Evolutionary conservation across 2,888 invertebrate species (phyloP), one percentile per base, ranked within the genome.

Genomic region (Boloria selene): DNA sequence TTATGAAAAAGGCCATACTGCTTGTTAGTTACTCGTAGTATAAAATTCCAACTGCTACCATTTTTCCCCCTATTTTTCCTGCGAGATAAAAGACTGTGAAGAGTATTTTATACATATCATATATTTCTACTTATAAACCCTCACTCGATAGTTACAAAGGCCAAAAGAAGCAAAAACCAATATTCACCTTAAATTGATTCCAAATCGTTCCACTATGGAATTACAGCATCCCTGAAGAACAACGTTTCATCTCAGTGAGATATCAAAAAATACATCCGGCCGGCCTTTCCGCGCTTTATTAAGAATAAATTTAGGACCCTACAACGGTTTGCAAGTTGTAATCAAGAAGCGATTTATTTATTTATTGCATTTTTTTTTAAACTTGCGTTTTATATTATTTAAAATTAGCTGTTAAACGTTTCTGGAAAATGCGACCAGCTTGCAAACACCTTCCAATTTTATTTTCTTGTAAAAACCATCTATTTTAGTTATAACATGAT

Each of bases 281-380:
- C 87, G 75, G 74, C 75, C 75, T 86, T 84, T 83, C 84, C 74
- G 79, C 86, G 88, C 90, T 91, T 91, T 91, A 91, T 91, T 91
- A 91, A 90, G 91, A 90, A 91, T 91, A 91, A 90, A 91, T 91
- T 91, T 90, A 85, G 87, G 86, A 85, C 81, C 81, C 81, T 75
- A 80, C 81, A 75, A 79, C 80, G 71, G 10, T 31, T 59, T 76
- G 78, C 67, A 68, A 79, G 78, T 52, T 13, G 73, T 2, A 13
- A 72, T 75, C 58, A 64, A 2, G 5, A 0, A 64, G 75, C 71
- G 72, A 55, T 55, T 61, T 55, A 4, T 38, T 49, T 47, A 1
- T n/a, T 3, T 44, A n/a, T 56, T 22, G 49, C 7, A 0, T 10
- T 16, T 59, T 18, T 60, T 13, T n/a, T 6, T 17, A 1, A 1